Evolutionary conservation across 2,113 vertebrate genomes (phyloP), one percentile per base, ranked within the genome.

Genomic region (Mellivora capensis): DNA sequence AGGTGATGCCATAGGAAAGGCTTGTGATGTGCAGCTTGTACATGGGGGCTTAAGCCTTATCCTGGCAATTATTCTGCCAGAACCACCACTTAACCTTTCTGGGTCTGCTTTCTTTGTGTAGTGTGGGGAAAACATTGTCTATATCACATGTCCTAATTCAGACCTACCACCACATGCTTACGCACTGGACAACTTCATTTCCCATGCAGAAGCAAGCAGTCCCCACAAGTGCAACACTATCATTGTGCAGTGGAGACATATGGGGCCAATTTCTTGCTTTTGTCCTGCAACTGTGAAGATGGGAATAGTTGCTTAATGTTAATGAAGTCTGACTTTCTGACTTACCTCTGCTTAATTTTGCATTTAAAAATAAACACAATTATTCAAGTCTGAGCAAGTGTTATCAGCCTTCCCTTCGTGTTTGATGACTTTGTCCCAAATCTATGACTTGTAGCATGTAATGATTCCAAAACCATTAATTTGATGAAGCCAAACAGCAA

Each of bases 361-460:
- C 27, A 23, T 82, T 82, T 95, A 80, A 88, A 96, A 93, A 89
- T 85, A 62, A 90, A 79, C 49, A 90, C 12, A 92, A 80, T 74
- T 79, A 72, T 34, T 93, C 27, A 64, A 92, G 31, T 69, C 20
- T 72, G 76, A 81, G 42, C 12, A 88, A 93, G 87, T 88, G 61
- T 69, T 67, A 86, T 64, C 42, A 82, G 25, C 4, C 31, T 93
- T 76, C 27, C 18, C 62, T 49, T 87, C 23, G 61, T 80, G 57
- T 27, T 79, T 74, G 37, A 86, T 91, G 72, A 97, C 29, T 76
- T 49, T 90, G 39, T 74, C n/a, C 39, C 31, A 91, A 85, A 86
- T 52, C 27, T 81, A 67, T 39, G 42, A 93, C 27, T n/a, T 61
- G 9, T 12, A 61, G 20, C 25, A 4, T 47, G 3, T n/a, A 67